A percentile compares a stretch with the other conserved stretches of the same genome.
phyloP scores from a whole-genome alignment of 2,113 vertebrate species.

The Malaclemys terrapin region DNA sequence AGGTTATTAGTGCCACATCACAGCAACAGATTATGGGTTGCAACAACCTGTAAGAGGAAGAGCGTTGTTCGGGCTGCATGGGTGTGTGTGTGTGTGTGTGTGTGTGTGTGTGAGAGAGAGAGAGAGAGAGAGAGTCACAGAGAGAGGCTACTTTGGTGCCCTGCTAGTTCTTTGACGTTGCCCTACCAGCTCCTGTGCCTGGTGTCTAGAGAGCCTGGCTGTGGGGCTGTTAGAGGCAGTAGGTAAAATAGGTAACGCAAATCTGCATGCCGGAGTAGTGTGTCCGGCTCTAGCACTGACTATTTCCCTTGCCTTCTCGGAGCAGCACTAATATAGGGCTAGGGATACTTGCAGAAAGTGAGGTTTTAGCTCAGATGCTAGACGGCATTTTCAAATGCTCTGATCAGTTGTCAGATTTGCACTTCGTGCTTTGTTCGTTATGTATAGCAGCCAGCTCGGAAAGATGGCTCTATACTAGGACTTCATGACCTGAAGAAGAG shows the following conservation, averaged over 20 bases:
- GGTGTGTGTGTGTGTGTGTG: neutral
- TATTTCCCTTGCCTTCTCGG: neutral
- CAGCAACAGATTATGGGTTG: no score
- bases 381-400: neutral
- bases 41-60: no score
- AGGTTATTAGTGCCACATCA: neutral
- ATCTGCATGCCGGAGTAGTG: neutral
- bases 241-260: neutral
- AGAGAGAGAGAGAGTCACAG: neutral
- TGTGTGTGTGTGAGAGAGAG: neutral
- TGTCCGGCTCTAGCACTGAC: neutral
- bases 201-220: accelerated
- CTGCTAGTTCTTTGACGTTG: neutral
- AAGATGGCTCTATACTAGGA: neutral
- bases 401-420: neutral
- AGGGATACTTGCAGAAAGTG: neutral
- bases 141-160: accelerated
- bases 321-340: neutral
- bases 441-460: neutral
- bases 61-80: no score
- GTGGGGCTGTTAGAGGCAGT: accelerated
- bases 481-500: neutral
- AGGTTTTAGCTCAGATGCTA: neutral
- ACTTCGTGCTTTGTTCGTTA: neutral
- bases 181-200: neutral